Conservation (phyloP, 2,113 vertebrate genomes). For the Thryonomys swinderianus region DNA sequence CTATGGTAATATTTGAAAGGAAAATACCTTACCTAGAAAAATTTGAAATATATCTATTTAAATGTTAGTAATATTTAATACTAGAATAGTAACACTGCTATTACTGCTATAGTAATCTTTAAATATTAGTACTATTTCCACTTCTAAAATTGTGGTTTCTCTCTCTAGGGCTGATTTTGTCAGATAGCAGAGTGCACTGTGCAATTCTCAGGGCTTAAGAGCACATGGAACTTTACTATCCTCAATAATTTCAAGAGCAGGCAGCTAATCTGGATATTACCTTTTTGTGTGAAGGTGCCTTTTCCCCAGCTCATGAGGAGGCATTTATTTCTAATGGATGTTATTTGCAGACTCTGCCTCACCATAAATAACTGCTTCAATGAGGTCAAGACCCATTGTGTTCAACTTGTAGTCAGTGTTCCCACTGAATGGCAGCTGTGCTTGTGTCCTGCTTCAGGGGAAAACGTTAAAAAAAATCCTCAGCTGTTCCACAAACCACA, state of each 20-base stretch:
- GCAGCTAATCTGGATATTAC: slow-evolving; percentile 64
- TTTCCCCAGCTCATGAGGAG: slow-evolving; percentile 55
- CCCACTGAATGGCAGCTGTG: slow-evolving; percentile 79
- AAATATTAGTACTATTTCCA: neutral
- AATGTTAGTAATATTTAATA: neutral
- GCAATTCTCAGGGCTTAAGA: neutral
- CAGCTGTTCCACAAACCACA: slow-evolving; percentile 78
- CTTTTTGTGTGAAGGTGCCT: slow-evolving; percentile 64
- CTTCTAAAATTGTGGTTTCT: slow-evolving; percentile 40
- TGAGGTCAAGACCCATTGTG: slow-evolving; percentile 63
- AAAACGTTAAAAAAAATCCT: slow-evolving; percentile 78
- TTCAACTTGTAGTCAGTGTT: slow-evolving; percentile 79
- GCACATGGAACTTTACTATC: slow-evolving; percentile 49
- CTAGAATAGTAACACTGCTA: too few relatives aligned
- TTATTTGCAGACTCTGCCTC: slow-evolving; percentile 75
- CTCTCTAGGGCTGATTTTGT: neutral
- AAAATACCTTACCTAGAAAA: neutral
- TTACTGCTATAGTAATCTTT: too few relatives aligned
- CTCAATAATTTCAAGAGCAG: slow-evolving; percentile 58
- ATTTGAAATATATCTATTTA: slow-evolving; percentile 34
- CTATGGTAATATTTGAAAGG: neutral
- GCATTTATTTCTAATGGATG: slow-evolving; percentile 71
- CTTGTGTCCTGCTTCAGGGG: slow-evolving; percentile 81
- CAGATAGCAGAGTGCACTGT: slow-evolving; percentile 11
- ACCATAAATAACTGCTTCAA: slow-evolving; percentile 80